Percentiles rank a stretch among this genome's conserved stretches.
phyloP scores from a whole-genome alignment of 2,797 vertebrate genomes.

The Ctenochaetus hawaiiensis region DNA sequence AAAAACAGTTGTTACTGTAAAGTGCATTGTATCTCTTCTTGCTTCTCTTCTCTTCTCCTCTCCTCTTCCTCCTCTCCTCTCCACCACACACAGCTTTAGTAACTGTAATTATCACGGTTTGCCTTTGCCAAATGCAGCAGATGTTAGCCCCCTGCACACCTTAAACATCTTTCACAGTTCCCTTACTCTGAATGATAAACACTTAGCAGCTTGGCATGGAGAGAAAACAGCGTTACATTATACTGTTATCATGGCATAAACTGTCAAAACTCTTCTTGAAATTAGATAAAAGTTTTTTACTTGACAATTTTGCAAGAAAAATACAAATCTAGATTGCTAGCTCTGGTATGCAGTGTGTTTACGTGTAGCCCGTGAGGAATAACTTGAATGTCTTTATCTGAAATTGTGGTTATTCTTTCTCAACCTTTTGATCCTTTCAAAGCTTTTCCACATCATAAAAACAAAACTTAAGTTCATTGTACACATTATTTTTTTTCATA shows the following conservation, averaged over 20 bases:
- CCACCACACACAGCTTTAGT: conserved; percentile 33
- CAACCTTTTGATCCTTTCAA: neutral
- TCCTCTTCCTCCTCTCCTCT: too few relatives aligned
- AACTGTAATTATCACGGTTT: conserved; percentile 43
- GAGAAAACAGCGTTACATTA: conserved; percentile 21
- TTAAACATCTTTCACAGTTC: conserved; percentile 37
- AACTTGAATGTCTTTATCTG: neutral
- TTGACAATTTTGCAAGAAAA: too few relatives aligned
- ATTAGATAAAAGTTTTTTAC: too few relatives aligned
- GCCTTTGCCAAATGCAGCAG: conserved; percentile 59
- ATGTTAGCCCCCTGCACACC: conserved; percentile 54
- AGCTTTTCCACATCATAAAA: neutral
- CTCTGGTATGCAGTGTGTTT: neutral
- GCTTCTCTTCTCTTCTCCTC: neutral
- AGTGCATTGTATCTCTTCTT: conserved; percentile 2
- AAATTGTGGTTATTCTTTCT: neutral
- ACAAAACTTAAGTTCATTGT: neutral
- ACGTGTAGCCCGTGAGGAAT: neutral
- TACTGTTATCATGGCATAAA: neutral
- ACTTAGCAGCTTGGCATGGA: conserved; percentile 19
- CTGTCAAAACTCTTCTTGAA: too few relatives aligned
- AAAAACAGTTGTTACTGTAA: conserved; percentile 36
- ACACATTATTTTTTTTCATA: too few relatives aligned
- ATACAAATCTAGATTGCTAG: neutral
- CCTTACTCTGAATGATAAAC: conserved; percentile 55